Base-by-base conservation (phyloP, 2,888 invertebrate species). In the Pachliopta kotzebuea region DNA sequence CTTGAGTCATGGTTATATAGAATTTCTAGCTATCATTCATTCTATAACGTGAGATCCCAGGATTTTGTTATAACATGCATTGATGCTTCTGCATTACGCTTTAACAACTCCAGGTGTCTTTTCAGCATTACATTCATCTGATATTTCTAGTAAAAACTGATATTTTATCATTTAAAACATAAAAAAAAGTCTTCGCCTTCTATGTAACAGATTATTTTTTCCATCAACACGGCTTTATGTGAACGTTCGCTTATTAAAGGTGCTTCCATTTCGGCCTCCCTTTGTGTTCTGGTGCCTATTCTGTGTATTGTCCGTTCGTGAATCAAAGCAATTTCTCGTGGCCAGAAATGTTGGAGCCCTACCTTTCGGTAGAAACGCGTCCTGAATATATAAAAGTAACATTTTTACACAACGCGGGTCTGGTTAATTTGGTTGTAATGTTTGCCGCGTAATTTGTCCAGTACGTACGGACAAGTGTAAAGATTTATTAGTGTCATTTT, bases 241-340 rank as follows among this genome's bases (percentile, higher is more conserved):
- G 42, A 60, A 60, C 26, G 21, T 26, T 26, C 52, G 26, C 52
- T 20, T 17, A 57, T 57, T 21, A 56, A 55, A 62, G 37, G 37
- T 57, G 24, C 42, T 57, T 45, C 42, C 26, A 60, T 56, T 70
- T 71, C 69, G 66, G 68, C 64, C 65, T 29, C 66, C 71, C 67
- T 72, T 78, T 78, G 76, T 78, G 67, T 64, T 62, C 62, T 69
- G 63, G 61, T 67, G 57, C 68, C 68, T 65, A 73, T 77, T 76
- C 72, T 71, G 66, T 68, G 73, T 73, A 75, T 76, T 76, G 75
- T 76, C 71, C 69, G 69, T 66, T 61, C 69, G 65, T 70, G 73
- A 75, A 73, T 75, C 76, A 70, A 62, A 71, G 71, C 73, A 72
- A 72, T 76, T 72, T 71, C 63, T 69, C 64, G 56, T 66, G 61